Evolutionary conservation across 2,113 vertebrate genomes (phyloP), one percentile per base, ranked within the genome.

Genomic region (Petrocephalus microphthalmus): DNA sequence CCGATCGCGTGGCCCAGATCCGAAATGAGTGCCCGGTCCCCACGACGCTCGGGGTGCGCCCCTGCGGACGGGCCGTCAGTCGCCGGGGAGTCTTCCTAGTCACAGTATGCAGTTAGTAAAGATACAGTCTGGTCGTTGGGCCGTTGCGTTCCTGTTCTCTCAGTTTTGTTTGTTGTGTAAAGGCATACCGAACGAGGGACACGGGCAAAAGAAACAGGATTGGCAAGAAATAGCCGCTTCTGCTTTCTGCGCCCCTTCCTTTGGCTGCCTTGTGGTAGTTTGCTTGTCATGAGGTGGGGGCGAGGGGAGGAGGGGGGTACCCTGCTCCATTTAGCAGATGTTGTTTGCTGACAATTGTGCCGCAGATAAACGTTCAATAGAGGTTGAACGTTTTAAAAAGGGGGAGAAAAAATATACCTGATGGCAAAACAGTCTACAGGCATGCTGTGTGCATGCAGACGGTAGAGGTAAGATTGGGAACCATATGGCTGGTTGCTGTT

Each of bases 1-100:
- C 94, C 93, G 94, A 93, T 92, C 92, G 93, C 91, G 92, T 93
- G 93, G 93, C 93, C 93, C 94, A 94, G 92, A 93, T 95, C 91
- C 90, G 81, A 89, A 93, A 90, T 87, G 91, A 90, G 93, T 89
- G 74, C 89, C 89, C 89, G 93, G 92, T 90, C 91, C 51, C 52
- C 56, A 11, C 90, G 67, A 57, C 15, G 54, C 51, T 19, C n/a
- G 22, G 42, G 29, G 87, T 8, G 64, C 42, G 20, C 57, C n/a
- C 33, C 53, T 57, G 37, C 37, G 13, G 45, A 22, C 15, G 8
- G 20, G 22, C n/a, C 87, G 57, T 60, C 78, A 60, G 53, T 60
- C 13, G 11, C 11, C 78, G 83, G 54, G 42, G 37, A 49, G 60
- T 29, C 29, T 8, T 51, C 29, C 87, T 52, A n/a, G 51, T 7